Base-by-base conservation (phyloP, 2,113 vertebrate species). In the Esox niger region DNA sequence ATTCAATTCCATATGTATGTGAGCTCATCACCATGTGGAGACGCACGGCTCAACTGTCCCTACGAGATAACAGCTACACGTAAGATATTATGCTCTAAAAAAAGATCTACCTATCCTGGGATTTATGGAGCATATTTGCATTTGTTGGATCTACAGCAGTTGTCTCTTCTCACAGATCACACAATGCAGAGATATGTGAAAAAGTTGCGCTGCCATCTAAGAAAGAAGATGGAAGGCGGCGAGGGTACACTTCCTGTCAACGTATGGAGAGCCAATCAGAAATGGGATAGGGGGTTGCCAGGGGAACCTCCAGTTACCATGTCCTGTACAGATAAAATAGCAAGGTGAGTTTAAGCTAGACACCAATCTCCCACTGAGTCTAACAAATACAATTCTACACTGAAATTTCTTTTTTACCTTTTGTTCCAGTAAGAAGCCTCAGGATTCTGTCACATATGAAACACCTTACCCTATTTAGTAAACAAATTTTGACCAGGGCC, bases 251-350 rank as follows among this genome's bases (percentile, higher is more conserved):
- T 98, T 4, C 96, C 96, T 0, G 92, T 97, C 1, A 91, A 94
- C 7, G 32, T 88, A 89, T n/a, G 86, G 88, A 2, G 90, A 81
- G 0, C 30, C 92, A 0, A 86, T 91, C 97, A 99, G 89, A 97
- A 94, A 0, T 98, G 97, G 97, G 97, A 99, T 0, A 95, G 96
- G 1, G 89, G 98, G 47, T 74, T 99, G 68, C 91, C 96, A 79
- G 96, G 97, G 1, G 96, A 99, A 77, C 94, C 95, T 83, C 96
- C 98, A 38, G 90, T 98, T 90, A 99, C 97, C 74, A 98, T 99
- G 97, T 99, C 97, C 82, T 99, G 97, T 85, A 99, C 96, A 0
- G 97, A 99, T 91, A 99, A 99, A 88, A 94, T 99, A 4, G 93
- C 94, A 88, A 98, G 97, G 97, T 98, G 17, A 35, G 59, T 9